Conservation (phyloP, 2,888 invertebrate genomes). For the Drosophila kuntzei region DNA sequence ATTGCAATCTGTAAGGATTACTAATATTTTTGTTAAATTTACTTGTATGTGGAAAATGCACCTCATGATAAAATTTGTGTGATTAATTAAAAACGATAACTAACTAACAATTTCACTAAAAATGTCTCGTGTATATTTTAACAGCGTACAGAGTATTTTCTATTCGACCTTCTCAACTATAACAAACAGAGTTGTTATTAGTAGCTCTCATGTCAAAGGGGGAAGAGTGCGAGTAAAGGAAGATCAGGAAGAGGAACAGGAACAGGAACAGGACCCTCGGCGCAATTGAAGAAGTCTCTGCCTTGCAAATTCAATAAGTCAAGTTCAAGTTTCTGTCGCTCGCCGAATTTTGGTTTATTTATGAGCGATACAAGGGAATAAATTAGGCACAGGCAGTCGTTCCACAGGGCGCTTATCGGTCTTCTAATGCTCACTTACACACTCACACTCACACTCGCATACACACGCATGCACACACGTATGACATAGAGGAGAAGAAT, state of each 20-base stretch:
- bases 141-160: constrained; percentile 1
- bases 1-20: no score
- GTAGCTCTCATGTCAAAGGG: constrained; percentile 22
- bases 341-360: constrained; percentile 78
- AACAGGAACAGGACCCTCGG: constrained; percentile 39
- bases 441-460: constrained; percentile 17
- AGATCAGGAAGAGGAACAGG: constrained; percentile 5
- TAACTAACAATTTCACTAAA: neutral
- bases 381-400: constrained; percentile 70
- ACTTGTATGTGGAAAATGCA: no score
- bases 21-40: no score
- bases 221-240: constrained; percentile 1
- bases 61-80: no score
- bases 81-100: neutral
- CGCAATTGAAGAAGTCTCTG: constrained; percentile 62
- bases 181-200: neutral
- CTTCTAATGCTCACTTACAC: constrained; percentile 34
- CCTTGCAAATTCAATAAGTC: constrained; percentile 75
- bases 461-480: constrained; percentile 8
- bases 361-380: constrained; percentile 78
- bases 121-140: neutral
- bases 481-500: constrained; percentile 9
- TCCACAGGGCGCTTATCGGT: constrained; percentile 51
- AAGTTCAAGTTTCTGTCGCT: constrained; percentile 68
- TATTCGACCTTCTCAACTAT: neutral